These are phyloP conservation scores for Dendroctonus ponderosae DNA, from an alignment of 1,140 invertebrate genomes.

Conservation along the genomic window DNA sequence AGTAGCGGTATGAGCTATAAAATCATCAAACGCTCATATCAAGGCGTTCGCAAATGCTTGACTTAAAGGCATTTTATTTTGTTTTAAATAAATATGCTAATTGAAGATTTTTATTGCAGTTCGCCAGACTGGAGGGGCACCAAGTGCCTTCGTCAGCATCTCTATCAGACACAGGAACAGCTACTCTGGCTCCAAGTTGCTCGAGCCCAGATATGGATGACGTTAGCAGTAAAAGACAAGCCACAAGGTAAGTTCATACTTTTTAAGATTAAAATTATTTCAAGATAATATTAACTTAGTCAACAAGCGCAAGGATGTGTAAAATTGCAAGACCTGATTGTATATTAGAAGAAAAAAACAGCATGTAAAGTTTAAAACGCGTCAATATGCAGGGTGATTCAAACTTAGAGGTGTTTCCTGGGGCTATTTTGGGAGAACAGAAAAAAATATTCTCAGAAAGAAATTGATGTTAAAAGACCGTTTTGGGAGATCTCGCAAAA, in stretches of 20 bases:
- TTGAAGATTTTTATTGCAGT: constrained; percentile 34
- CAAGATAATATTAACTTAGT: background rate
- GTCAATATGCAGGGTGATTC: too few species aligned
- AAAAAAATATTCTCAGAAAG: too few species aligned
- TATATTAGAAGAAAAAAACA: background rate
- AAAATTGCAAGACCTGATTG: background rate
- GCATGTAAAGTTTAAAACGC: too few species aligned
- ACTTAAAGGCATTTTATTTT: background rate
- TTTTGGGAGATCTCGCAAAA: too few species aligned
- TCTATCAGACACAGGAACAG: constrained; percentile 35
- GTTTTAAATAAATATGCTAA: background rate
- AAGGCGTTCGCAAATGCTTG: too few species aligned
- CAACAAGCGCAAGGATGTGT: background rate
- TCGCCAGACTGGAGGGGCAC: constrained; percentile 44
- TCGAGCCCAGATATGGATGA: constrained; percentile 58
- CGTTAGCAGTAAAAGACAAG: constrained; percentile 59
- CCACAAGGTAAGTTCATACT: constrained; percentile 51
- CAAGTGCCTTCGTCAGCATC: constrained; percentile 39
- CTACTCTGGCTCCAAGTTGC: constrained; percentile 44
- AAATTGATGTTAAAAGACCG: too few species aligned
- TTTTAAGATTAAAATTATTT: background rate
- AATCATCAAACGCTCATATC: too few species aligned
- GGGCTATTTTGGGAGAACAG: too few species aligned
- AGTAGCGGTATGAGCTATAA: too few species aligned
- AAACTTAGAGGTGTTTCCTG: too few species aligned